These are phyloP conservation scores for Drosophila miranda DNA, from an alignment of 1,140 invertebrate species.

Conservation along the genomic window DNA sequence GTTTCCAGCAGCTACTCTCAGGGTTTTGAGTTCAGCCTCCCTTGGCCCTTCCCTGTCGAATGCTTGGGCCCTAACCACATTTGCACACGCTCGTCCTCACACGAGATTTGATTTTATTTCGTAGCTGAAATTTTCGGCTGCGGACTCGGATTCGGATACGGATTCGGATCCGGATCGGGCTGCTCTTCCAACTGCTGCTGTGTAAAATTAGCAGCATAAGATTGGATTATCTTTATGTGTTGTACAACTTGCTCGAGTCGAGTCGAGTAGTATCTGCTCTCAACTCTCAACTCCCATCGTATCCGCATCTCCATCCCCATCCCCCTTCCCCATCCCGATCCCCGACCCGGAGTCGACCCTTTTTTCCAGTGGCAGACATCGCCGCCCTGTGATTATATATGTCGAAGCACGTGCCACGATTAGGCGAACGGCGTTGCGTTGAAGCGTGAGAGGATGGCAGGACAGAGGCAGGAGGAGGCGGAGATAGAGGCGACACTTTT, in stretches of 20 bases:
- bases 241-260: conserved; percentile 27
- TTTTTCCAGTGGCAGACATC: conserved; percentile 14
- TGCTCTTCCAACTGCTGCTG: conserved; percentile 55
- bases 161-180: conserved; percentile 16
- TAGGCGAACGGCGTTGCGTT: conserved; percentile 67
- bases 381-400: conserved; percentile 72
- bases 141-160: too few species aligned
- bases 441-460: conserved; percentile 55
- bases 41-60: neutral
- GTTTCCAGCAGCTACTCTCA: conserved; percentile 34
- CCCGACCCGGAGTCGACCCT: neutral
- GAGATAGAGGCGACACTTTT: conserved; percentile 58
- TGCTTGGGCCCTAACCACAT: conserved; percentile 52
- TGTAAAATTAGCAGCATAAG: conserved; percentile 80
- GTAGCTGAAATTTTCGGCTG: conserved; percentile 35
- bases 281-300: conserved; percentile 26
- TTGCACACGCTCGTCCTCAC: conserved; percentile 66
- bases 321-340: neutral
- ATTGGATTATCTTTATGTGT: conserved; percentile 76
- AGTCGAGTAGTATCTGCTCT: conserved; percentile 26
- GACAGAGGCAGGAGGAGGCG: conserved; percentile 14
- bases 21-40: conserved; percentile 40
- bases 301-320: conserved; percentile 7
- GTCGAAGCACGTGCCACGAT: conserved; percentile 78
- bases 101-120: conserved; percentile 72